Base-by-base conservation (phyloP, 2,113 vertebrate genomes). In the Tachycineta bicolor region DNA sequence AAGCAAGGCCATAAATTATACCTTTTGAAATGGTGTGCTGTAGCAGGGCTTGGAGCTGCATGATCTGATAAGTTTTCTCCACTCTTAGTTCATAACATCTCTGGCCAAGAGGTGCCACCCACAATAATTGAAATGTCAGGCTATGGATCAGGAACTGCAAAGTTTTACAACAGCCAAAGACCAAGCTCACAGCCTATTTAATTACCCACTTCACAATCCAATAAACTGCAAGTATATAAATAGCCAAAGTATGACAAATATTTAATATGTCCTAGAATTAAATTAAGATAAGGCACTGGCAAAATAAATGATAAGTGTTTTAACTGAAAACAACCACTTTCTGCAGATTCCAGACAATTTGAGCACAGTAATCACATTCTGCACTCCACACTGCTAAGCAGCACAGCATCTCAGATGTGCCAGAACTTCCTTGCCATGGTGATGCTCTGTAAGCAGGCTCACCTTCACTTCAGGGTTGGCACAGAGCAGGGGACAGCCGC, bases 1-100 rank as follows among this genome's bases (percentile, higher is more conserved):
- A 56, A 93, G 88, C 50, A 64, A 67, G 43, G 19, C 88, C 89
- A 92, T 94, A 96, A 95, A 95, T 97, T 92, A 93, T 41, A 85
- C 63, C 78, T 85, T 56, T 69, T 75, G 89, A 96, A 95, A 86
- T 0, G 0, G 78, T 1, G 10, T 71, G 74, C 31, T 91, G 85
- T 43, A 92, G 43, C 63, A 76, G 41, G 17, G 18, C 29, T 58
- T 88, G 62, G 71, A 92, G 37, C 76, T 52, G 69, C 71, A 80
- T 2, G 2, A 75, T 58, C 65, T 46, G 44, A 12, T 83, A 76
- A 91, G 62, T 29, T 39, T 49, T 86, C 60, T 28, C 59, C 33
- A 21, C 47, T 41, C 60, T 28, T n/a, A 50, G 55, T 67, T 90
- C 12, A 3, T 16, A 69, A 22, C 33, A 60, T 34, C 82, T 62